A percentile compares a stretch with the other conserved stretches of the same genome.
These are phyloP conservation scores for Rhinophrynus dorsalis DNA, from an alignment of 2,797 vertebrate species.

Conservation along the genomic window DNA sequence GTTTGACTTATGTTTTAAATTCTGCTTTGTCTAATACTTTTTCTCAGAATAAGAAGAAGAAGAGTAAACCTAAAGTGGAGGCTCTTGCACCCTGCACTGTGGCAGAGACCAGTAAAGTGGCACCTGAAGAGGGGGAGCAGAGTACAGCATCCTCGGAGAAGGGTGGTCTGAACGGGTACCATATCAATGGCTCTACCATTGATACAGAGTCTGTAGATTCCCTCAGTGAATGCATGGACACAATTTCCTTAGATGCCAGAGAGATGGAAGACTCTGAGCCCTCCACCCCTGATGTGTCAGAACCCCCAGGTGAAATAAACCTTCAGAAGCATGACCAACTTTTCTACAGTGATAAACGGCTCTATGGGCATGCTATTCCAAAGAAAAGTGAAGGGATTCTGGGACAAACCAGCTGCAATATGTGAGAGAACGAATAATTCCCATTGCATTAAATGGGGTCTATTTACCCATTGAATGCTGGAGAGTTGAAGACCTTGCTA, in stretches of 20 bases:
- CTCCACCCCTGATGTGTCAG: constrained; percentile 51
- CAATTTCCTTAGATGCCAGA: constrained; percentile 80
- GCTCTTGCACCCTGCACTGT: constrained; percentile 57
- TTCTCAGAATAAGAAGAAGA: constrained; percentile 85
- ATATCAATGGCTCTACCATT: constrained; percentile 83
- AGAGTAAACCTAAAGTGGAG: constrained; percentile 85
- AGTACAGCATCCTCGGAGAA: constrained; percentile 61
- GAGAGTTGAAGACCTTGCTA: no score
- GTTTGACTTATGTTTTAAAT: no score
- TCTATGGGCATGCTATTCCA: no score
- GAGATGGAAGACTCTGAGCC: constrained; percentile 83
- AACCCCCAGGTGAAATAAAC: constrained; percentile 66
- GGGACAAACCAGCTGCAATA: no score
- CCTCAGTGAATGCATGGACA: constrained; percentile 89
- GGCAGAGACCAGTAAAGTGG: constrained; percentile 54
- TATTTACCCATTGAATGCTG: no score
- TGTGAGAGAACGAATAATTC: no score
- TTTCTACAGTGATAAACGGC: not conserved
- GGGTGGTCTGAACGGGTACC: constrained; percentile 84
- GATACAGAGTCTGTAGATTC: constrained; percentile 90
- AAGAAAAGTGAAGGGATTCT: no score
- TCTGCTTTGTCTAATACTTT: no score
- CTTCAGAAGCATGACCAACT: not conserved
- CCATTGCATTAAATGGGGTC: no score
- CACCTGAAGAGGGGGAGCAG: constrained; percentile 61